These are phyloP conservation scores for Amphiprion clarkii DNA, from an alignment of 2,797 vertebrate species.

Conservation along the genomic window DNA sequence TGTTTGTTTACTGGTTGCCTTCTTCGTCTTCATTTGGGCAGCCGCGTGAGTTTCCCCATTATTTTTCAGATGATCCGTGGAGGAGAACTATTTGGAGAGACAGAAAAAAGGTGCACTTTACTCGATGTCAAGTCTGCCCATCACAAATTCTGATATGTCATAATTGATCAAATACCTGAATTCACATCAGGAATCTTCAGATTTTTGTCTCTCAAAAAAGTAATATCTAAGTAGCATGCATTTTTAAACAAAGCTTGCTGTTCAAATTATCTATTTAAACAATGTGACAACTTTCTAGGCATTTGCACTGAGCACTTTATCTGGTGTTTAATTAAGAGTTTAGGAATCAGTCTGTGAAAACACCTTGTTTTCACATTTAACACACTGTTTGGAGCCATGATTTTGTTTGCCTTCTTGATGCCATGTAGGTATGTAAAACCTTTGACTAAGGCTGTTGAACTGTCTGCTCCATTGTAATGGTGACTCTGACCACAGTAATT, in stretches of 20 bases:
- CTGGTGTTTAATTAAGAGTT: too few species aligned
- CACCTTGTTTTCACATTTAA: too few species aligned
- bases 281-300: too few species aligned
- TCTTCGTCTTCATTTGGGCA: slow-evolving; percentile 44
- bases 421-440: too few species aligned
- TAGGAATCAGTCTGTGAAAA: too few species aligned
- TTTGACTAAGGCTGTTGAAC: too few species aligned
- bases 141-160: neutral
- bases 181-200: neutral
- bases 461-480: neutral
- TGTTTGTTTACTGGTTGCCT: slow-evolving; percentile 24
- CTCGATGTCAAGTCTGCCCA: neutral
- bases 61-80: slow-evolving; percentile 36
- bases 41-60: slow-evolving; percentile 16
- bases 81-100: slow-evolving; percentile 30
- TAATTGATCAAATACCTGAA: neutral
- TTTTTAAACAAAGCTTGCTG: too few species aligned
- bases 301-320: too few species aligned
- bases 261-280: neutral
- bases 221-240: too few species aligned
- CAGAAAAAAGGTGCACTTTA: slow-evolving; percentile 2
- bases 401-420: too few species aligned
- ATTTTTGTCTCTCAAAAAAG: neutral
- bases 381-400: neutral
- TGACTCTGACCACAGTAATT: neutral